phyloP scores from a whole-genome alignment of 2,888 invertebrate species.

The Agrilus mali region DNA sequence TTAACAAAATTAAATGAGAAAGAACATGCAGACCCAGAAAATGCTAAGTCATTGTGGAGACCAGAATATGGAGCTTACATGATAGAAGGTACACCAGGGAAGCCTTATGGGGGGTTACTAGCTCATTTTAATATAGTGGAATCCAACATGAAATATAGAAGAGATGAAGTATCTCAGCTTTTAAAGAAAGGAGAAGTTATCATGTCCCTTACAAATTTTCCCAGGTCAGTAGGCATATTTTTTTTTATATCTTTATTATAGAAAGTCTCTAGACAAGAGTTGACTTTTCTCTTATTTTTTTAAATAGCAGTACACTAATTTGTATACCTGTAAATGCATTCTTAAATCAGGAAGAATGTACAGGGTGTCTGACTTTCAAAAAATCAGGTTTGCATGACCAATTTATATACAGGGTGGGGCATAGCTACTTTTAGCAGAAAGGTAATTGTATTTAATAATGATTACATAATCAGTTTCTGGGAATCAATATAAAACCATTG shows the following conservation, averaged over 20 bases:
- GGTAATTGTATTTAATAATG: background rate
- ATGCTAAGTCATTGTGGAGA: constrained; percentile 83
- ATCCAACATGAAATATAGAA: constrained; percentile 86
- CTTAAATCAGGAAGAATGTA: too few relatives aligned
- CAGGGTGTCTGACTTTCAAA: too few relatives aligned
- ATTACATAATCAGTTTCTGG: background rate
- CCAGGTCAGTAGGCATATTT: constrained; percentile 47
- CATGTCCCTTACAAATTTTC: constrained; percentile 87
- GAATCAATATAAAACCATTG: background rate
- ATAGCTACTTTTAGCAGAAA: too few relatives aligned
- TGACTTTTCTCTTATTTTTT: too few relatives aligned
- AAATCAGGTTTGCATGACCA: too few relatives aligned
- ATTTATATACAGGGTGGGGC: too few relatives aligned
- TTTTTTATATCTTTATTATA: too few relatives aligned
- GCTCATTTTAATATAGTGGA: constrained; percentile 98
- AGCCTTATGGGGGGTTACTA: constrained; percentile 85
- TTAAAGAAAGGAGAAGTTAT: constrained; percentile 69
- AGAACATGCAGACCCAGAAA: constrained; percentile 61
- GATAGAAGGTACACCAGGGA: constrained; percentile 97
- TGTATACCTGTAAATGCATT: too few relatives aligned
- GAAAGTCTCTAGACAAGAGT: background rate
- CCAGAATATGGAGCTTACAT: constrained; percentile 99
- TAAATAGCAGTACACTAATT: constrained; percentile 1
- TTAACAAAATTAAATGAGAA: constrained; percentile 70
- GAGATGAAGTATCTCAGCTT: constrained; percentile 70